Evolutionary conservation across 2,888 invertebrate genomes (phyloP).

Genomic region (Miltochrista miniata): DNA sequence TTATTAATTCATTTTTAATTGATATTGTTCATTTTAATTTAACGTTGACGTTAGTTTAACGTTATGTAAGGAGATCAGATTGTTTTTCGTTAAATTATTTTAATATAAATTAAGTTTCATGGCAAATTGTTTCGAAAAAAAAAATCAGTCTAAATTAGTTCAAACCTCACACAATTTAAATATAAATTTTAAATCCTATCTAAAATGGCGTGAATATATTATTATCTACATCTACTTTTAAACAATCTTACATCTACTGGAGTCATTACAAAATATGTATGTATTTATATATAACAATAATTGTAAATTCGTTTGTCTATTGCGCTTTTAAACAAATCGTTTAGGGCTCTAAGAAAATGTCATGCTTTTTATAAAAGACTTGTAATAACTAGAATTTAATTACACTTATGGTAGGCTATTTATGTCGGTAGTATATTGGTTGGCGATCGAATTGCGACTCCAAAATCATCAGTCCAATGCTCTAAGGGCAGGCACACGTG

Average conservation of each 20-base stretch:
- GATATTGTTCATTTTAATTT: background rate
- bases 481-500: too few species aligned
- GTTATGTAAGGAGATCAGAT: conserved; percentile 30
- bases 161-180: conserved; percentile 19
- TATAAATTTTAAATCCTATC: conserved; percentile 22
- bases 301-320: conserved; percentile 39
- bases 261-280: conserved; percentile 27
- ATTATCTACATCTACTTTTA: conserved; percentile 18
- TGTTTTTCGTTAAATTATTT: conserved; percentile 9
- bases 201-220: conserved; percentile 19
- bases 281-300: conserved; percentile 19
- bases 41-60: too few species aligned
- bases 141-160: conserved; percentile 16
- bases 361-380: too few species aligned
- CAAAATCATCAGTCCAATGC: too few species aligned
- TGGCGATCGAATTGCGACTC: too few species aligned
- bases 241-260: conserved; percentile 22
- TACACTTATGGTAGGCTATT: too few species aligned
- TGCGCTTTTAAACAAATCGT: conserved; percentile 18
- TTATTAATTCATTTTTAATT: conserved; percentile 22
- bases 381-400: too few species aligned
- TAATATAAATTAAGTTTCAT: conserved; percentile 25
- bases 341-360: background rate
- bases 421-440: too few species aligned
- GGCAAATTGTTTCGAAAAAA: conserved; percentile 23